Base-by-base conservation (phyloP, 2,113 vertebrate genomes). In the Xiphorhynchus elegans region DNA sequence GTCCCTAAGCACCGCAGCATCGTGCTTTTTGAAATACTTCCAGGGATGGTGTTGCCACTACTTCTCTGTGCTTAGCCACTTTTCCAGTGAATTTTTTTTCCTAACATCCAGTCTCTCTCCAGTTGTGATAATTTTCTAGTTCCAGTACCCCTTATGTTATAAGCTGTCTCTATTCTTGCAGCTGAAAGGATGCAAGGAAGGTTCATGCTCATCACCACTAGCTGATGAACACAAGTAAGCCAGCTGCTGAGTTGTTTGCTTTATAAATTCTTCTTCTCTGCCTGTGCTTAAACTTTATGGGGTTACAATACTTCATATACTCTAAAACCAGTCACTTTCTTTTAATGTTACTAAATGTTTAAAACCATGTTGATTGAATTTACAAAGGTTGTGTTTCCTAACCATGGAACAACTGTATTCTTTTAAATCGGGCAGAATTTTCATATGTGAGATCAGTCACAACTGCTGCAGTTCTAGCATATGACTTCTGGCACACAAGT, bases 271-370 rank as follows among this genome's bases (percentile, higher is more conserved):
- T 75, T 79, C 73, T 75, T 96, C n/a, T 12, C 37, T 68, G 44
- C 9, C 35, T 60, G n/a, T 60, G 33, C 70, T 79, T 79, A 79
- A 94, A 87, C 16, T 87, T 93, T 83, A 85, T 76, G 59, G 5
- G n/a, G 6, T 79, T 91, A 58, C 47, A 85, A 49, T 68, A 23
- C 64, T 87, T 85, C 37, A 14, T 47, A 73, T 69, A 79, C 49
- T 70, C 82, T 90, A 85, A 90, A 94, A 70, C 49, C 70, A 87
- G 26, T 44, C 3, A 3, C 29, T 76, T 92, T 40, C 31, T 76
- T 95, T 88, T 81, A 86, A 74, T 77, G 63, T 56, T 74, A 50
- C n/a, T 79, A 62, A 67, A 67, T 82, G 26, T 91, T 97, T 94
- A 84, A 94, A 88, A 92, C 56, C n/a, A 21, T 33, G 44, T 69